Conservation (phyloP, 2,888 invertebrate genomes). For the Plebejus argus region DNA sequence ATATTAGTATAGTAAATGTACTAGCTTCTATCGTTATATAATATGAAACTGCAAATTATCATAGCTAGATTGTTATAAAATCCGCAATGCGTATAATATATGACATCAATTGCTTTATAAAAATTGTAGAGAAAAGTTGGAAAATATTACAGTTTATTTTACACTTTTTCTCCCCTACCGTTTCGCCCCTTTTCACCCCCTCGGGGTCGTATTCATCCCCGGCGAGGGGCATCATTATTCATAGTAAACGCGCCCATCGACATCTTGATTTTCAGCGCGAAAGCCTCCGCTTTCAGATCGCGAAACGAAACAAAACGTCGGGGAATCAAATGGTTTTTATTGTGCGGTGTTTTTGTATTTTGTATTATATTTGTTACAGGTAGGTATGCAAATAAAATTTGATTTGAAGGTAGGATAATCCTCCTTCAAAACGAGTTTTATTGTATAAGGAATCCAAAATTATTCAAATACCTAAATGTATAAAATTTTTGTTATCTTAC, state of each 20-base stretch:
- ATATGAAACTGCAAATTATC: neutral
- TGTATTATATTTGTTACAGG: slow-evolving; percentile 31
- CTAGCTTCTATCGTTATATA: neutral
- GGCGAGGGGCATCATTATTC: slow-evolving; percentile 39
- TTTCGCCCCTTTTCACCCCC: neutral
- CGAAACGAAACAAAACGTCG: slow-evolving; percentile 22
- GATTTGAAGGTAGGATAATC: neutral
- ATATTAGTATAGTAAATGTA: neutral
- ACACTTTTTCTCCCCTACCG: neutral
- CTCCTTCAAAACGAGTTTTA: neutral
- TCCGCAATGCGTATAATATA: slow-evolving; percentile 23
- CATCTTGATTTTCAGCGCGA: slow-evolving; percentile 13
- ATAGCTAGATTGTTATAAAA: neutral
- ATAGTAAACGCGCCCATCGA: slow-evolving; percentile 34
- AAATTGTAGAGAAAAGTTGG: slow-evolving; percentile 20
- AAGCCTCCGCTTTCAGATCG: neutral
- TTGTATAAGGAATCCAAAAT: too few species aligned
- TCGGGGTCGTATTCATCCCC: slow-evolving; percentile 15
- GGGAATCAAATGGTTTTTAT: slow-evolving; percentile 17
- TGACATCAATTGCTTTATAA: slow-evolving; percentile 11
- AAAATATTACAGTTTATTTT: slow-evolving; percentile 31
- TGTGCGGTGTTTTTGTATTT: slow-evolving; percentile 41
- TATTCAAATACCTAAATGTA: too few species aligned
- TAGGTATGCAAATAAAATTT: neutral
- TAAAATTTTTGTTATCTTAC: too few species aligned